These are phyloP conservation scores for Hirtodrosophila confusa DNA, from an alignment of 2,888 invertebrate species.

Conservation along the genomic window DNA sequence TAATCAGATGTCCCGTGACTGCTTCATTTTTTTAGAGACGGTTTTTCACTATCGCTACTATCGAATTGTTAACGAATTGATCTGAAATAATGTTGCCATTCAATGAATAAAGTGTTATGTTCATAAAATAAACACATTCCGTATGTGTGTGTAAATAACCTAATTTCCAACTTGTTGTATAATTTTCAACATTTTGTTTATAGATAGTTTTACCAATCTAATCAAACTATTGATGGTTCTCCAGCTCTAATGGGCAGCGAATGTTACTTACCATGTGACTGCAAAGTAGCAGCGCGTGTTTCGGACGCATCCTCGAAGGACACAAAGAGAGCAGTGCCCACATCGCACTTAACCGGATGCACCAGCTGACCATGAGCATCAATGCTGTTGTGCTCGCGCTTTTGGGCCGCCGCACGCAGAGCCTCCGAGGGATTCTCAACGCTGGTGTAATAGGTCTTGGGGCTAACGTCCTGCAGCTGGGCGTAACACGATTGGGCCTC, in stretches of 20 bases:
- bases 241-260: background rate
- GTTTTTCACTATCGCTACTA: too few species aligned
- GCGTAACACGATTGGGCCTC: conserved; percentile 83
- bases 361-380: conserved; percentile 67
- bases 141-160: too few species aligned
- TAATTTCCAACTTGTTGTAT: too few species aligned
- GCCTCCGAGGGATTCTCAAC: conserved; percentile 87
- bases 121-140: too few species aligned
- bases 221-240: too few species aligned
- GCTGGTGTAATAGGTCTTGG: conserved; percentile 86
- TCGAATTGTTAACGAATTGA: too few species aligned
- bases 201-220: too few species aligned
- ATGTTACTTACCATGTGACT: conserved; percentile 65
- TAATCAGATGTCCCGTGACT: too few species aligned
- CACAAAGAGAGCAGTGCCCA: conserved; percentile 86
- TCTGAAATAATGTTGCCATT: too few species aligned
- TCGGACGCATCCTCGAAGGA: conserved; percentile 86
- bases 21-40: too few species aligned
- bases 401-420: conserved; percentile 85
- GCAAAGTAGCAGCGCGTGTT: conserved; percentile 85
- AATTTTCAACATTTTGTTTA: too few species aligned
- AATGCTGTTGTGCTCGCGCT: conserved; percentile 77
- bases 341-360: conserved; percentile 79
- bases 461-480: conserved; percentile 82
- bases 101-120: too few species aligned